Evolutionary conservation across 2,797 vertebrate genomes (phyloP), one percentile per base, ranked within the genome.

Genomic region (Cryptoprocta ferox): DNA sequence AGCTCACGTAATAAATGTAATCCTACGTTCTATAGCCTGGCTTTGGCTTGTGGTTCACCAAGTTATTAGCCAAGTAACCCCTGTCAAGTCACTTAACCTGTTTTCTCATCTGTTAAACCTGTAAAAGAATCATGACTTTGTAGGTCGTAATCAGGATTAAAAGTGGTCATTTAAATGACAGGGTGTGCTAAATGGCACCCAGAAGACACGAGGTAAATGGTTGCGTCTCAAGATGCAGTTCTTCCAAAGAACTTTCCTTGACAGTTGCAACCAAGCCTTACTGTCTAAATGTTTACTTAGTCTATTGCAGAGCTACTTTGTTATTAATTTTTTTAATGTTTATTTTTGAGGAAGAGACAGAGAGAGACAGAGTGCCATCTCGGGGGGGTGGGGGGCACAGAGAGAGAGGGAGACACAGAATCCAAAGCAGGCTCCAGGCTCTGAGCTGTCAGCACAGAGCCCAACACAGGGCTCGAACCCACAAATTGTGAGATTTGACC

Each of bases 71-170:
- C 15, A 61, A 56, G 21, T 61, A n/a, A 39, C 75, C 4, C 32
- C 39, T 63, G 42, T 63, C 48, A 65, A 32, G 39, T 63, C 61
- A 14, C 30, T 32, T 42, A 48, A 87, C 45, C 50, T 48, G 26
- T 71, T 88, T 71, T 39, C 13, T 87, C 37, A 5, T 68, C 65
- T 87, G 45, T 78, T 95, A 53, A 45, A 35, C 78, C 19, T 65
- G 16, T 14, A 0, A 71, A 50, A 73, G 48, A 48, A 42, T 18
- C 63, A 42, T 9, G 50, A 3, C 26, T 30, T 66, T 42, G 11
- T 84, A 21, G 39, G 61, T 50, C 24, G 19, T 65, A 66, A 28
- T 11, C 24, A 24, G 37, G 37, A 81, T 48, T 71, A 32, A 65
- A 92, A n/a, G 13, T 45, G 37, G 39, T 24, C 8, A 1, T 86